A percentile compares a stretch with the other conserved stretches of the same genome.
Evolutionary conservation across 2,888 invertebrate genomes (phyloP).

Genomic region (Serripes groenlandicus): DNA sequence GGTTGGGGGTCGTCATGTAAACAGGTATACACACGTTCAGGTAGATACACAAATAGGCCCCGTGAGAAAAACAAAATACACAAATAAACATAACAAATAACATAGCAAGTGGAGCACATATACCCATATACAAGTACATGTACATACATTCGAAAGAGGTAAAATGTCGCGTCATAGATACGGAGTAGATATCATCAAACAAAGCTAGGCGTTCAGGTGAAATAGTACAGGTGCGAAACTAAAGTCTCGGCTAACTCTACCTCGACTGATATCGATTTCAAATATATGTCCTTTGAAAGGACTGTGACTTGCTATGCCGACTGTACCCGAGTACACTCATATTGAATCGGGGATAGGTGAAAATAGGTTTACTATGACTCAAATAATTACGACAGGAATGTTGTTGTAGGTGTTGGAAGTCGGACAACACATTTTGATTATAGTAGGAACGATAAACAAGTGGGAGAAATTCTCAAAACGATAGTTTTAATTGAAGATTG

Average conservation of each 20-base stretch:
- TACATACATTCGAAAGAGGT: too few relatives aligned
- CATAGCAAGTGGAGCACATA: too few relatives aligned
- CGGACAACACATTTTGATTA: neutral
- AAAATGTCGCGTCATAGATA: too few relatives aligned
- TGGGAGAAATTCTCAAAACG: too few relatives aligned
- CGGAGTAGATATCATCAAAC: conserved; percentile 23
- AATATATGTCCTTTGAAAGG: conserved; percentile 17
- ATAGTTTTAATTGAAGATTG: too few relatives aligned
- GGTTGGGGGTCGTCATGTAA: too few relatives aligned
- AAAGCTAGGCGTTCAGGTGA: conserved; percentile 41
- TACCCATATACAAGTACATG: too few relatives aligned
- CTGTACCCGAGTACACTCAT: conserved; percentile 14
- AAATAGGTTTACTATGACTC: neutral
- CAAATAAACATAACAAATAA: too few relatives aligned
- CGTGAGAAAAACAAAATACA: too few relatives aligned
- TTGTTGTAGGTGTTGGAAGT: neutral
- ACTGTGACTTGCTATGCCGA: neutral
- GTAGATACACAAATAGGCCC: neutral
- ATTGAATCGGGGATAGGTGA: conserved; percentile 11
- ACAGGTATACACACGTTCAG: conserved; percentile 16
- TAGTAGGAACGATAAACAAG: too few relatives aligned
- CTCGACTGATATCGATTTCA: conserved; percentile 5
- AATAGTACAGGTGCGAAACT: conserved; percentile 50
- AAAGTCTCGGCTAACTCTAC: conserved; percentile 33
- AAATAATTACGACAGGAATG: conserved; percentile 5